A percentile compares a stretch with the other conserved stretches of the same genome.
These are phyloP conservation scores for Diplodus puntazzo DNA, from an alignment of 2,797 vertebrate species.

Conservation along the genomic window DNA sequence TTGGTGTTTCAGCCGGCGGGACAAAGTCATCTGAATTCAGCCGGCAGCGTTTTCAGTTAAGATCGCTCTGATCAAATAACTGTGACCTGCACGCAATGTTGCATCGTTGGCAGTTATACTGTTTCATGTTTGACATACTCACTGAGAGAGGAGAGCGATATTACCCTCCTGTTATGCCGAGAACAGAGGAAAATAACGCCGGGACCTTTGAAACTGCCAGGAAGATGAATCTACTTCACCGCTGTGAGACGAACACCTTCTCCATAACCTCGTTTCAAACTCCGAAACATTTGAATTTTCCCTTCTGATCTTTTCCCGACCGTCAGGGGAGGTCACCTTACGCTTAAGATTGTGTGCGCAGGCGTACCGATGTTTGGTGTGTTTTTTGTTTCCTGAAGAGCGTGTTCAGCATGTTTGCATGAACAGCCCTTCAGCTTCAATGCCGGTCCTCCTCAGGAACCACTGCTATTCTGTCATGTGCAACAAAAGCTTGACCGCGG, in stretches of 20 bases:
- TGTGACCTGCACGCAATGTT: conserved; percentile 65
- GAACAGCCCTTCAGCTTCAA: not conserved
- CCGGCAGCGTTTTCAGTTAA: conserved; percentile 60
- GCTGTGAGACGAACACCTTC: conserved; percentile 31
- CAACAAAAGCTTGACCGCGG: conserved; percentile 14
- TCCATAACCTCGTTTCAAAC: conserved; percentile 34
- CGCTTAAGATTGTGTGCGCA: conserved; percentile 6
- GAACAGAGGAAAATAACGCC: conserved; percentile 42
- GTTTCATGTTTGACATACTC: conserved; percentile 76
- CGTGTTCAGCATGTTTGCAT: not conserved
- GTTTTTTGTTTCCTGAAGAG: conserved; percentile 1
- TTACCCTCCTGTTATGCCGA: conserved; percentile 58
- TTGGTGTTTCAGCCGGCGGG: conserved; percentile 53
- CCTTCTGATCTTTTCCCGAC: not conserved
- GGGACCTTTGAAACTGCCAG: conserved; percentile 65
- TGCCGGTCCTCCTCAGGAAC: too few species aligned
- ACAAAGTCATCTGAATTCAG: conserved; percentile 57
- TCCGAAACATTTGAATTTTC: conserved; percentile 34
- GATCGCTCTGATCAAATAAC: conserved; percentile 70
- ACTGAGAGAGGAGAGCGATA: conserved; percentile 42
- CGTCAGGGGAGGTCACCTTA: not conserved
- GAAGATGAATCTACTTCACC: conserved; percentile 61
- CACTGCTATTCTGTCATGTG: not conserved
- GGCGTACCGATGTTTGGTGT: not conserved
- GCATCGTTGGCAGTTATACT: conserved; percentile 65